Percentiles rank a stretch among this genome's conserved stretches.
Conservation (phyloP, 2,888 invertebrate species). For the Harpagoxenus sublaevis region DNA sequence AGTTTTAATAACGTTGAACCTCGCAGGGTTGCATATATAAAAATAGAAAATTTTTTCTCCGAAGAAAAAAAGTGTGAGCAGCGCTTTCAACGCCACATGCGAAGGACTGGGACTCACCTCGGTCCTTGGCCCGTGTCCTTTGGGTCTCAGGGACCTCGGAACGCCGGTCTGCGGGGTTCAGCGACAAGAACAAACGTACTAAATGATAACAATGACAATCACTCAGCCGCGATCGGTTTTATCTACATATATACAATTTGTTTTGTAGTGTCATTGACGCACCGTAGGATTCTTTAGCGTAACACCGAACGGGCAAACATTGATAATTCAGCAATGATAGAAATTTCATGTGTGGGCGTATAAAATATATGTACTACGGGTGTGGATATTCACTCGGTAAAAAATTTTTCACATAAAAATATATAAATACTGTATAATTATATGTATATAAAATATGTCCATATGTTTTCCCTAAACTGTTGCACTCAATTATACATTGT, state of each 20-base stretch:
- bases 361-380: not conserved
- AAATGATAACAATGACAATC: slow-evolving; percentile 87
- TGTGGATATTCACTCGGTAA: not conserved
- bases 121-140: slow-evolving; percentile 83
- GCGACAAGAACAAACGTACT: slow-evolving; percentile 92
- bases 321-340: not conserved
- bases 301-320: not conserved
- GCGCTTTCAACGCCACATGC: slow-evolving; percentile 42
- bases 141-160: slow-evolving; percentile 80
- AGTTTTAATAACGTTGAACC: not conserved
- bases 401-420: not conserved
- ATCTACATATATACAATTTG: slow-evolving; percentile 53
- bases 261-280: not conserved
- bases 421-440: too few species aligned
- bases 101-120: slow-evolving; percentile 83
- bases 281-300: not conserved
- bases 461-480: slow-evolving; percentile 53
- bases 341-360: not conserved
- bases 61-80: not conserved
- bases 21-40: not conserved
- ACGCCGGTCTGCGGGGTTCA: slow-evolving; percentile 90
- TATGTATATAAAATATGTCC: not conserved
- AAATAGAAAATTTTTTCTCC: not conserved
- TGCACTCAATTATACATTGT: slow-evolving; percentile 71
- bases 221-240: slow-evolving; percentile 80